Evolutionary conservation across 2,888 invertebrate genomes (phyloP).

Genomic region (Cataglyphis rosenhaueri): DNA sequence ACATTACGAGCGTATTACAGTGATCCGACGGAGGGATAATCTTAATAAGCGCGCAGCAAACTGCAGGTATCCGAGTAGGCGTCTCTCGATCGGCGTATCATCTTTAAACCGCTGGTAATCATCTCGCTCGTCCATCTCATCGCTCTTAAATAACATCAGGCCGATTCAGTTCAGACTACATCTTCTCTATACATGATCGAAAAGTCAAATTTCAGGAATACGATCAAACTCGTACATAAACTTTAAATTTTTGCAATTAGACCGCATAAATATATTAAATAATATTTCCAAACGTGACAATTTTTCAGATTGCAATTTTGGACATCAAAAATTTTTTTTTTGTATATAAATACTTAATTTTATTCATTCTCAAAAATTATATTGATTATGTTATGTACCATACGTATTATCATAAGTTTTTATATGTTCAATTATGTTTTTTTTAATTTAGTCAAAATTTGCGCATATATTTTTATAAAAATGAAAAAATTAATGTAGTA

Average conservation of each 20-base stretch:
- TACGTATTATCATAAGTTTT: background rate
- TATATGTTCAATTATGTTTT: background rate
- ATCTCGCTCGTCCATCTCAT: constrained; percentile 63
- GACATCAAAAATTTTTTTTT: background rate
- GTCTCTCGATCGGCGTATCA: constrained; percentile 74
- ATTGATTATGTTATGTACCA: background rate
- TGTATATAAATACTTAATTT: background rate
- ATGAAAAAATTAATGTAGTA: background rate
- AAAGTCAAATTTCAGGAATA: constrained; percentile 9
- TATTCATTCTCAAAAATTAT: background rate
- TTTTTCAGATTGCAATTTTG: background rate
- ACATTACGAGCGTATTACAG: constrained; percentile 74
- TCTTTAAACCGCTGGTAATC: constrained; percentile 75
- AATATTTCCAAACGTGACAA: background rate
- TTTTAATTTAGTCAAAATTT: background rate
- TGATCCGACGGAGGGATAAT: constrained; percentile 71
- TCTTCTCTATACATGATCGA: background rate
- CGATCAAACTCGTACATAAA: background rate
- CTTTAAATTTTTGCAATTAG: background rate
- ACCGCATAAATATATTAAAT: background rate
- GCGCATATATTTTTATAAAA: background rate
- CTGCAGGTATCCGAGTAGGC: constrained; percentile 70
- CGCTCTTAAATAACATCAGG: constrained; percentile 39
- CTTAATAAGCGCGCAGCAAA: constrained; percentile 67
- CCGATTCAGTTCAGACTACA: constrained; percentile 15